These are phyloP conservation scores for Pomatorhinus ruficollis DNA, from an alignment of 2,113 vertebrate species.

Conservation along the genomic window DNA sequence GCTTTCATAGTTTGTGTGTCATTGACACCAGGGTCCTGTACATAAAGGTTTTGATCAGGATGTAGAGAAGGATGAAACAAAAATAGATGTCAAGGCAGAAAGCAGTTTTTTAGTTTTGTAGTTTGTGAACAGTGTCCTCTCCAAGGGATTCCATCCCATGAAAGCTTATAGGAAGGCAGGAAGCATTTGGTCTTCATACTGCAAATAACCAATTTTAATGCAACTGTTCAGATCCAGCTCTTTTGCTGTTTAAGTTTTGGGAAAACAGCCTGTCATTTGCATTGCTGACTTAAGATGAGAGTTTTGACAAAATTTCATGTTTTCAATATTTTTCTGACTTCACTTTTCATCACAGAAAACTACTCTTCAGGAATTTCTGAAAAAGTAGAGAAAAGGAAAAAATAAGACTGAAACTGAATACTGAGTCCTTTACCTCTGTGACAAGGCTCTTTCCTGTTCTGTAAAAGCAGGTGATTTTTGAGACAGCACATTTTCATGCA, in stretches of 20 bases:
- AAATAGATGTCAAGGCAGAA: background rate
- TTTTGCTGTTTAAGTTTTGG: background rate
- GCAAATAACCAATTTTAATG: background rate
- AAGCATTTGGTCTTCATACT: background rate
- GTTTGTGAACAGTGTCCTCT: background rate
- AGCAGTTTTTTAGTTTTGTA: background rate
- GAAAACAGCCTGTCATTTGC: background rate
- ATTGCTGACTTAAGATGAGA: background rate
- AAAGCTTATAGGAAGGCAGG: background rate
- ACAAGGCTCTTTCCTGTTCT: background rate
- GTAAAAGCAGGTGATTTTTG: background rate
- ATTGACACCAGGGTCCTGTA: background rate
- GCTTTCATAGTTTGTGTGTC: background rate
- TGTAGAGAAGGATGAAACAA: background rate
- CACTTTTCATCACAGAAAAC: background rate
- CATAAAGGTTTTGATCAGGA: background rate
- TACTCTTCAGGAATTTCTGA: background rate
- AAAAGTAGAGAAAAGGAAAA: background rate
- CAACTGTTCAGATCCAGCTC: background rate
- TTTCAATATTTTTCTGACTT: background rate
- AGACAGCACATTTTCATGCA: background rate
- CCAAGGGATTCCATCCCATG: background rate
- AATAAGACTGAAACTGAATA: background rate
- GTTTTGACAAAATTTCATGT: background rate
- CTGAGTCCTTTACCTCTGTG: background rate